Percentiles rank a stretch among this genome's conserved stretches.
Evolutionary conservation across 2,113 vertebrate species (phyloP).

Genomic region (Talpa occidentalis): DNA sequence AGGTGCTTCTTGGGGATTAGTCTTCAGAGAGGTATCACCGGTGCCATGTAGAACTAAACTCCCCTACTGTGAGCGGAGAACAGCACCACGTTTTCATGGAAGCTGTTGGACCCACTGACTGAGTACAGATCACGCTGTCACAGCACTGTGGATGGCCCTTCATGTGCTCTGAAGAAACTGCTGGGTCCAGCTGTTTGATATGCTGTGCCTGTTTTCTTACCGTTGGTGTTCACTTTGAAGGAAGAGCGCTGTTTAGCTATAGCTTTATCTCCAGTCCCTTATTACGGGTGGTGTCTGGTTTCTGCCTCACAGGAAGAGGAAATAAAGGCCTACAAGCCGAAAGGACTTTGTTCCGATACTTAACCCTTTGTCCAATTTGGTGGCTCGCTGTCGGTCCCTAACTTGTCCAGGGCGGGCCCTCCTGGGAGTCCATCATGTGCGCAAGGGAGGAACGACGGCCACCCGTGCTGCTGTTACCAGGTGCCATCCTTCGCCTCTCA

Average conservation of each 20-base stretch:
- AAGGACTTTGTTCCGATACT: not conserved
- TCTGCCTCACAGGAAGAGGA: not conserved
- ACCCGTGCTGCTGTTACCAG: not conserved
- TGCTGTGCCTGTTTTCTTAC: not conserved
- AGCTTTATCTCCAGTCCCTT: not conserved
- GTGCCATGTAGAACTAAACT: not conserved
- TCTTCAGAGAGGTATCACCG: not conserved
- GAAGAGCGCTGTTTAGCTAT: not conserved
- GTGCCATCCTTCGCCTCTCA: not conserved
- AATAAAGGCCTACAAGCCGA: not conserved
- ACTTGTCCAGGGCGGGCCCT: not conserved
- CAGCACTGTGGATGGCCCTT: not conserved
- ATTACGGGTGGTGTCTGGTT: not conserved
- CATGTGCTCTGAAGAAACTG: slow-evolving; percentile 28
- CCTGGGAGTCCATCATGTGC: not conserved
- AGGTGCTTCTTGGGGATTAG: not conserved
- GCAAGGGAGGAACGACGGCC: not conserved
- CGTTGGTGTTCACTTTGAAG: not conserved
- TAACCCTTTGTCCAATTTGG: not conserved
- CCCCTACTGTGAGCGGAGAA: not conserved
- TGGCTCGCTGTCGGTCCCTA: not conserved
- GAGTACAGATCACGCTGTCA: not conserved
- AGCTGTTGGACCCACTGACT: not conserved
- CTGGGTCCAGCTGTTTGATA: not conserved
- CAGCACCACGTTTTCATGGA: not conserved